Conservation (phyloP, 1,140 invertebrate genomes). For the Cyclargus thomasi region DNA sequence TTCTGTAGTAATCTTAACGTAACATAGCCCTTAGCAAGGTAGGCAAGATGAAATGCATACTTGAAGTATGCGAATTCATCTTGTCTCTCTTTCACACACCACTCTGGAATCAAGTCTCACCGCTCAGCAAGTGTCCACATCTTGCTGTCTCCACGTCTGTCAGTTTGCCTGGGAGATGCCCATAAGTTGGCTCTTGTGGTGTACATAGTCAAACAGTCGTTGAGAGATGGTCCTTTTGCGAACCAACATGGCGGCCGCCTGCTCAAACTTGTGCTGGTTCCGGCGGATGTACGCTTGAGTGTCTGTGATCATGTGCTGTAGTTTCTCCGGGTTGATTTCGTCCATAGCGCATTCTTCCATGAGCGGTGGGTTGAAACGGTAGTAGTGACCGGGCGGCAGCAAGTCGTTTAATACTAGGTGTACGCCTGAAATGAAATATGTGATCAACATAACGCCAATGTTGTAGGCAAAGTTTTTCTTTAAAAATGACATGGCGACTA, state of each 20-base stretch:
- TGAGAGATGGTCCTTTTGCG: conserved; percentile 39
- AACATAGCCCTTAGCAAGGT: no score
- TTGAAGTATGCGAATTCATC: background rate
- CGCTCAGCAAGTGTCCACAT: conserved; percentile 33
- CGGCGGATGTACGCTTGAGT: conserved; percentile 83
- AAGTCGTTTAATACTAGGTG: conserved; percentile 90
- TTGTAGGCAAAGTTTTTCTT: no score
- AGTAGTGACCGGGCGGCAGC: conserved; percentile 86
- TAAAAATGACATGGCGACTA: no score
- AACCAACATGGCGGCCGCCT: conserved; percentile 47
- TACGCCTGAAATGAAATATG: conserved; percentile 75
- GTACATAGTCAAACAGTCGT: conserved; percentile 38
- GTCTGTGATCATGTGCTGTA: conserved; percentile 79
- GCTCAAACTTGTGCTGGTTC: conserved; percentile 84
- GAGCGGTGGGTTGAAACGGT: conserved; percentile 93
- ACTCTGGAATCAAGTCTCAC: background rate
- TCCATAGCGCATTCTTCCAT: conserved; percentile 88
- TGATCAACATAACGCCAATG: no score
- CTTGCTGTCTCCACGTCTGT: conserved; percentile 34
- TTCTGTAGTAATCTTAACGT: no score
- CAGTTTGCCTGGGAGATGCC: conserved; percentile 49
- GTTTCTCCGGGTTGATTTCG: conserved; percentile 84
- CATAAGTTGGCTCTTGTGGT: conserved; percentile 43
- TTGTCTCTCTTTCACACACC: background rate
- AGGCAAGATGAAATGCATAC: no score